Evolutionary conservation across 37 sponge, comb jelly and placozoan genomes (phyloP), one percentile per base, ranked within the genome.

Genomic region (Chondrilla cf. caribensis): DNA sequence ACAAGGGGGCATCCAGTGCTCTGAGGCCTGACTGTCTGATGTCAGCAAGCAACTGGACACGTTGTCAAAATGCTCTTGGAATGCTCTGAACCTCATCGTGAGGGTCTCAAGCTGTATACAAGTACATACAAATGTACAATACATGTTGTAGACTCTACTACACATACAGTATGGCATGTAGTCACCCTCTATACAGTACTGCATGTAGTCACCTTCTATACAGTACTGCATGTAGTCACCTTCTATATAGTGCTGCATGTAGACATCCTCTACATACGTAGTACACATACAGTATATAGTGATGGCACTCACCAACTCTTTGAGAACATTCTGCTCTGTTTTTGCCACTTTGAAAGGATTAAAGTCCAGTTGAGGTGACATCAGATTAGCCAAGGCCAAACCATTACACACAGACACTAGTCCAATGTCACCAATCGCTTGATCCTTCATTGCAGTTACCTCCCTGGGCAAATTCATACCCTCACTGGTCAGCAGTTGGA

Each of bases 1-100:
- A 40, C 42, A 39, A 21, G 36, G 44, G 18, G 76, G 76, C 44
- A 73, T 19, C 76, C 76, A 73, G 22, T 73, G 41, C 25, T 73
- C 44, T 5, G 29, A 62, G 29, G 25, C 5, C 18, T 9, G 15
- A 15, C 6, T 4, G 36, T 5, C 44, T 22, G 7, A 40, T 17
- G 40, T 40, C 1, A 22, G 36, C 22, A 39, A 42, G 38, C 44
- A 41, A 15, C 44, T 38, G 76, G 76, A 43, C n/a, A 39, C 24
- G 25, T n/a, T 73, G 44, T 25, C 19, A 40, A 39, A 7, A 43
- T 73, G 44, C 21, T 22, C 24, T 22, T 73, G 38, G 24, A 39
- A 42, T 2, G 76, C 76, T 1, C 5, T 38, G 24, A 73, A 39
- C 25, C 41, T 73, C 43, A 37, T 19, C 76, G 36, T 43, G 1